phyloP scores from a whole-genome alignment of 2,888 invertebrate species.

The Dione juno region DNA sequence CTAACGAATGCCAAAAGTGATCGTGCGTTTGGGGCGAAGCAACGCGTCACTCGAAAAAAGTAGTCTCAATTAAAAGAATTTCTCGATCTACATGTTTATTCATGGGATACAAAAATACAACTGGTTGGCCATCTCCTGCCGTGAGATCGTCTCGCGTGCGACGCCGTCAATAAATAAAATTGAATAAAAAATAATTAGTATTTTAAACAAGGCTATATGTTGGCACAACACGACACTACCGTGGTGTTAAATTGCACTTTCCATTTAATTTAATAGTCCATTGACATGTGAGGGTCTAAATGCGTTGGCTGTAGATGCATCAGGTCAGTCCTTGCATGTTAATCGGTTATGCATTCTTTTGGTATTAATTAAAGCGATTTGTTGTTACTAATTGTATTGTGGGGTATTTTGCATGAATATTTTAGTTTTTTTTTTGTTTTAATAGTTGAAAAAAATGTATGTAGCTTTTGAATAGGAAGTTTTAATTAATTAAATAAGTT shows the following conservation, averaged over 20 bases:
- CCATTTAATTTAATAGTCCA: slow-evolving; percentile 60
- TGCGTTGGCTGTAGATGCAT: slow-evolving; percentile 27
- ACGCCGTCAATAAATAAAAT: slow-evolving; percentile 72
- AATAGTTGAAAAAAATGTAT: not conserved
- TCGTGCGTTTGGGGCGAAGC: not conserved
- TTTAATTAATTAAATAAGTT: no score
- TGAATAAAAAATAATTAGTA: slow-evolving; percentile 78
- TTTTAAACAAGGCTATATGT: slow-evolving; percentile 61
- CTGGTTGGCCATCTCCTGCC: slow-evolving; percentile 67
- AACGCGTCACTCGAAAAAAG: slow-evolving; percentile 46
- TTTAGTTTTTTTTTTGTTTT: not conserved
- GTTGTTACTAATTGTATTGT: slow-evolving; percentile 24
- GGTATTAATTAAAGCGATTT: slow-evolving; percentile 25
- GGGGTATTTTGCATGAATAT: not conserved
- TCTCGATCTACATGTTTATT: slow-evolving; percentile 55
- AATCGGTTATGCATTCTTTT: slow-evolving; percentile 21
- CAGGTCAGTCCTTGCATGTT: slow-evolving; percentile 7
- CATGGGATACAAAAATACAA: slow-evolving; percentile 53
- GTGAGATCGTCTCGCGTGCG: slow-evolving; percentile 62
- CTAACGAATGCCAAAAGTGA: slow-evolving; percentile 31
- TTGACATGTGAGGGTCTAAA: slow-evolving; percentile 57
- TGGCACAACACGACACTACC: slow-evolving; percentile 63
- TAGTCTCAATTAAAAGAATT: slow-evolving; percentile 61
- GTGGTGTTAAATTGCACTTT: slow-evolving; percentile 68
- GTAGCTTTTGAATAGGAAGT: not conserved